Evolutionary conservation across 2,113 vertebrate species (phyloP), one percentile per base, ranked within the genome.

Genomic region (Microtus montanus): DNA sequence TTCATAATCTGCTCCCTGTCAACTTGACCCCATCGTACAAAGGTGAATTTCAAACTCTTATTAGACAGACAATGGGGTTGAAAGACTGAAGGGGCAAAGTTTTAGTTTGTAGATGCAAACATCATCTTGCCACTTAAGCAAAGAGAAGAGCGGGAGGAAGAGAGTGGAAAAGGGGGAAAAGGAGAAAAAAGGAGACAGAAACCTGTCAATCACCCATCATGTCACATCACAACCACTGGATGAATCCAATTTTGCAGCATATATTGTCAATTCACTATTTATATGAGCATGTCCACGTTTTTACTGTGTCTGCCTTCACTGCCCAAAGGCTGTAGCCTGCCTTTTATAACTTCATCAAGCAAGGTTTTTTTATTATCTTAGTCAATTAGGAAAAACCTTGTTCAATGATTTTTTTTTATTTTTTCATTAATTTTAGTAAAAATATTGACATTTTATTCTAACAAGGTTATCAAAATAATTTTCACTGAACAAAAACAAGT

Each of bases 91-190:
- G 3, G 54, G 66, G 38, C 6, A 1, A 8, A 41, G 15, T n/a
- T 33, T 84, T 52, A 88, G 30, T 80, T 92, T 86, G 61, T 47
- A 71, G 88, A 41, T 83, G 84, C 64, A 71, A 96, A 95, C 82
- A 79, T 38, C 26, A 85, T 54, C 66, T 63, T 92, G 52, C 11
- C 20, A 70, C 41, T 90, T 94, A 86, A 82, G 13, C 64, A 91
- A 80, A 92, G 71, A 77, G 68, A 88, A 94, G 30, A 86, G 91
- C 1, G 15, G 15, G 4, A 49, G 19, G 38, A n/a, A 26, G 35
- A 26, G n/a, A 7, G 15, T 7, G 7, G 11, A 49, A 44, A 44
- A 11, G 20, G 33, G 20, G 22, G 2, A 7, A 24, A 41, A 63
- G 38, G n/a, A 9, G 61, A 14, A 17, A 17, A 17, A 11, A 38